Evolutionary conservation across 2,888 invertebrate species (phyloP), one percentile per base, ranked within the genome.

Genomic region (Tridacna gigas): DNA sequence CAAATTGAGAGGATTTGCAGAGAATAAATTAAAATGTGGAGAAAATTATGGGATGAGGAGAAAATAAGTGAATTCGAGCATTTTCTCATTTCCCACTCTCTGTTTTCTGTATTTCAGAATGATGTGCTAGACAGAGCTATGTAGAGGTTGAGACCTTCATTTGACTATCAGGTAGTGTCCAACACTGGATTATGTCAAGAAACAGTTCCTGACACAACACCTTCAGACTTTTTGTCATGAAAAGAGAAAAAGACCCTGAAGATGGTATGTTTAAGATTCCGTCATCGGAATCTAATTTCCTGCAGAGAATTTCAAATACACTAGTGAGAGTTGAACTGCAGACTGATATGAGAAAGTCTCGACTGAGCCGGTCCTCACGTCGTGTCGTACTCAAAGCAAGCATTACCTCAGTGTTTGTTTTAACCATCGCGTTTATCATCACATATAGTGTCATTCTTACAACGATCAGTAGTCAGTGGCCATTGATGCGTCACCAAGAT

Each of bases 321-420:
- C 65, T 90, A 74, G 88, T 91, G 45, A 85, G 83, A 22, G 86
- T 90, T 9, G 87, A 90, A 74, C 80, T 90, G 56, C 82, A 86
- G 67, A 90, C 89, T 61, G 88, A 89, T 28, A 91, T 91, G 91
- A 87, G 88, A 65, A 82, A 82, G 13, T 86, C 86, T 15, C 69
- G 74, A 60, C 63, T 74, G 71, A 51, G 66, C 28, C 83, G 65
- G 73, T 80, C 65, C 28, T 84, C 91, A 18, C 82, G 86, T 13
- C 86, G 88, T 71, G 91, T 91, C 74, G 78, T 92, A 61, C 85
- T 92, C 25, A 91, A 90, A 81, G 88, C 91, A 47, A 91, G 92
- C 82, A 89, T 92, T 71, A 91, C 91, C 60, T 89, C 91, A 51
- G 90, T 91, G 11, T 74, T 92, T 28, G 74, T 90, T 45, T 74